Percentiles rank a stretch among this genome's conserved stretches.
Evolutionary conservation across 2,113 vertebrate genomes (phyloP).

Genomic region (Amazona guildingii): DNA sequence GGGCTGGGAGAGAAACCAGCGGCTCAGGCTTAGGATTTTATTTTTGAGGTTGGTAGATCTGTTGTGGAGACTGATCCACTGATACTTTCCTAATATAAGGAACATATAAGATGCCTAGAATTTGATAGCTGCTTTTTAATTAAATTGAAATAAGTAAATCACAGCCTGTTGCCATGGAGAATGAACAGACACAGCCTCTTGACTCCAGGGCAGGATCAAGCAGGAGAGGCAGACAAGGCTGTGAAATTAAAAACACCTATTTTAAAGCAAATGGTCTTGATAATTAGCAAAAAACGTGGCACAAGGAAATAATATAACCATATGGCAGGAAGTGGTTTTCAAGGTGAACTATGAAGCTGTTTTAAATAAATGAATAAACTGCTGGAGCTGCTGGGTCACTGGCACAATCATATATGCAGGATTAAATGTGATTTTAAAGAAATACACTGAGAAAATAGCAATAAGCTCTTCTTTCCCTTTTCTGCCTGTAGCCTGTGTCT

Average conservation of each 20-base stretch:
- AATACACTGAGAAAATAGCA: neutral
- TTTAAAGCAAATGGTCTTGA: constrained; percentile 66
- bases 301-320: constrained; percentile 11
- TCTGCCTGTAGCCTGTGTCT: neutral
- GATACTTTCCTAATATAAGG: constrained; percentile 47
- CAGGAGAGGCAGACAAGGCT: constrained; percentile 55
- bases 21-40: neutral
- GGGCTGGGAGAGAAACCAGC: neutral
- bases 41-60: neutral
- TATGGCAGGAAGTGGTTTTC: constrained; percentile 57
- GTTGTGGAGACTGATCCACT: neutral
- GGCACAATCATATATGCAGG: neutral
- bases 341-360: constrained; percentile 60
- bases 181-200: constrained; percentile 55
- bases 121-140: constrained; percentile 71
- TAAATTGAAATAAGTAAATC: constrained; percentile 72
- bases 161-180: constrained; percentile 73
- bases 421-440: neutral
- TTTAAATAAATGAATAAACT: constrained; percentile 57
- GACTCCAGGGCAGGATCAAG: constrained; percentile 57
- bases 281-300: constrained; percentile 58
- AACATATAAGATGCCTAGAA: constrained; percentile 52
- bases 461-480: constrained; percentile 4
- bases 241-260: constrained; percentile 63
- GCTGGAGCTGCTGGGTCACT: constrained; percentile 25